These are phyloP conservation scores for Diloba caeruleocephala DNA, from an alignment of 2,888 invertebrate genomes.

Conservation along the genomic window DNA sequence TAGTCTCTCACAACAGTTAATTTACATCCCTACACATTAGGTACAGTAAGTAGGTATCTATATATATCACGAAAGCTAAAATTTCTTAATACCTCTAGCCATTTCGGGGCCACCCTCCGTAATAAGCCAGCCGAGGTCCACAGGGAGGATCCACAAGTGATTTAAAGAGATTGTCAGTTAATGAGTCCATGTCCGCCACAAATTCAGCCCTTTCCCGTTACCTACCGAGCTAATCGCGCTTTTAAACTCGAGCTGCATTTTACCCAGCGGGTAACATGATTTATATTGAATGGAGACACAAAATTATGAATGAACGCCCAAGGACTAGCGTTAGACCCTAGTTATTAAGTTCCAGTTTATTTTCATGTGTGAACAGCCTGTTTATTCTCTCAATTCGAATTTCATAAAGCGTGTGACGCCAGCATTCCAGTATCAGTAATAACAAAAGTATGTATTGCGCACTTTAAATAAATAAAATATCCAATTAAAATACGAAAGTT, in stretches of 20 bases:
- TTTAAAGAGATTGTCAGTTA: constrained; percentile 87
- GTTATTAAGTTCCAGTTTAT: no score
- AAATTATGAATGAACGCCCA: constrained; percentile 45
- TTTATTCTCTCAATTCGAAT: constrained; percentile 17
- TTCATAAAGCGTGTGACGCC: constrained; percentile 23
- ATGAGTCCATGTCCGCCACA: constrained; percentile 80
- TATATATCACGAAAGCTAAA: constrained; percentile 59
- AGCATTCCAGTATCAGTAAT: constrained; percentile 12
- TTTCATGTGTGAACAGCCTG: no score
- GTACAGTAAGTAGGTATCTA: constrained; percentile 25
- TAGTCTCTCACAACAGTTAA: constrained; percentile 15
- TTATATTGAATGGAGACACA: constrained; percentile 39
- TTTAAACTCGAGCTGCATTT: constrained; percentile 52
- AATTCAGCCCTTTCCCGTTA: constrained; percentile 78
- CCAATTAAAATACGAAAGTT: constrained; percentile 13
- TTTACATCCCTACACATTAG: constrained; percentile 32
- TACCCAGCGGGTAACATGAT: constrained; percentile 26
- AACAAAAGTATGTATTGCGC: constrained; percentile 19
- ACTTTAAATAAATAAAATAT: constrained; percentile 15
- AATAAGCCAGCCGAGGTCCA: constrained; percentile 76
- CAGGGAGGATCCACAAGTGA: constrained; percentile 82
- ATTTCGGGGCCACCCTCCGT: constrained; percentile 72
- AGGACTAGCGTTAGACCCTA: no score
- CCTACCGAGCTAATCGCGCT: constrained; percentile 67
- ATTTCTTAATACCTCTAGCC: constrained; percentile 79